Base-by-base conservation (phyloP, 2,888 invertebrate species). In the Napeogenes inachia region DNA sequence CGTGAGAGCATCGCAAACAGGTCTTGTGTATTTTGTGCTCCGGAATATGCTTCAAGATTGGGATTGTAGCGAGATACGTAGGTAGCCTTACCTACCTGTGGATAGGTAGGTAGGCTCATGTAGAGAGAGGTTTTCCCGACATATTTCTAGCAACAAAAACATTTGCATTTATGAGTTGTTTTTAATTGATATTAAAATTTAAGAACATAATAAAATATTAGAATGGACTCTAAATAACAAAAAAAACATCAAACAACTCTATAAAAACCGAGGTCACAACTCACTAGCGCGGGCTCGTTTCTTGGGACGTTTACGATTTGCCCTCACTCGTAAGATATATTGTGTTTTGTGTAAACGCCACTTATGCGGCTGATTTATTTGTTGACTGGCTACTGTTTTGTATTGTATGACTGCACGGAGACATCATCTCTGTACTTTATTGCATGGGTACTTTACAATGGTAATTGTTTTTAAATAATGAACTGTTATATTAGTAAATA, bases 281-380 rank as follows among this genome's bases (percentile, higher is more conserved):
- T 62, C 50, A 54, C 55, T 75, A 73, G 63, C 62, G 62, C 59
- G 68, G 70, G 69, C 67, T 71, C 68, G 67, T 63, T 76, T 74
- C 78, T 75, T 71, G 76, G 76, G 86, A 87, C 85, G 72, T 89
- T 89, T 88, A 89, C 88, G 89, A 87, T 85, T 85, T 79, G 77
- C 79, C 78, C 80, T 79, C 78, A 76, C 82, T 73, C 68, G 75
- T 69, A 69, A 75, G 73, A 75, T 74, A 82, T 84, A 84, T 50
- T 50, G n/a, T 85, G 82, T 83, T 82, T 82, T 81, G 82, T 79
- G 84, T 88, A 89, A 88, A 88, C 80, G 89, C 87, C 88, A 87
- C 85, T 88, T 88, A 85, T 75, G 71, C 67, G 68, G 78, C 74
- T 84, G 88, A 89, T 89, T 88, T 89, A 89, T 82, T 71, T 71